Evolutionary conservation across 2,888 invertebrate genomes (phyloP).

Genomic region (Meteorus colon): DNA sequence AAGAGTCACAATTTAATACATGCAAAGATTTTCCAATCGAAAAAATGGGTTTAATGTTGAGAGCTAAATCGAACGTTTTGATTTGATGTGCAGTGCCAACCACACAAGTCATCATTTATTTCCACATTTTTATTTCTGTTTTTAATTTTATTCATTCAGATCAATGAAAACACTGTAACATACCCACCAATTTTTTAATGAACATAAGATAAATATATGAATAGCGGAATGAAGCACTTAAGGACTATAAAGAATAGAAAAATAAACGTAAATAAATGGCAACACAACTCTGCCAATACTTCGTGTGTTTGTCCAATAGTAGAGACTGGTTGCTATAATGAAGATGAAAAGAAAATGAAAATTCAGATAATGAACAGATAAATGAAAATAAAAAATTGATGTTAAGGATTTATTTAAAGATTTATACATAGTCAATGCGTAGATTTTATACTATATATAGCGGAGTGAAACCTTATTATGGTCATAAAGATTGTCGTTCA

Average conservation of each 20-base stretch:
- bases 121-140: not conserved
- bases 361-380: slow-evolving; percentile 25
- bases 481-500: slow-evolving; percentile 31
- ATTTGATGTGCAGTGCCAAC: not conserved
- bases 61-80: not conserved
- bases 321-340: slow-evolving; percentile 89
- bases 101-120: not conserved
- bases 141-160: not conserved
- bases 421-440: slow-evolving; percentile 49
- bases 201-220: not conserved
- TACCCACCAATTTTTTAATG: not conserved
- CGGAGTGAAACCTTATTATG: slow-evolving; percentile 42
- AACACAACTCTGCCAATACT: not conserved
- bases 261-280: not conserved
- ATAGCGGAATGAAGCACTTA: not conserved
- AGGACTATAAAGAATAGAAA: not conserved
- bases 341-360: slow-evolving; percentile 74
- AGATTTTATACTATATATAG: slow-evolving; percentile 60
- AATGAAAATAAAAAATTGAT: slow-evolving; percentile 36
- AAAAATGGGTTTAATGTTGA: not conserved
- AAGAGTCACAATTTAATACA: not conserved
- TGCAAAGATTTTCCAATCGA: slow-evolving; percentile 1
- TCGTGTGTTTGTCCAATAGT: slow-evolving; percentile 28
- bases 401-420: slow-evolving; percentile 40
- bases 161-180: not conserved